Base-by-base conservation (phyloP, 2,113 vertebrate genomes). In the Empidonax alnorum region DNA sequence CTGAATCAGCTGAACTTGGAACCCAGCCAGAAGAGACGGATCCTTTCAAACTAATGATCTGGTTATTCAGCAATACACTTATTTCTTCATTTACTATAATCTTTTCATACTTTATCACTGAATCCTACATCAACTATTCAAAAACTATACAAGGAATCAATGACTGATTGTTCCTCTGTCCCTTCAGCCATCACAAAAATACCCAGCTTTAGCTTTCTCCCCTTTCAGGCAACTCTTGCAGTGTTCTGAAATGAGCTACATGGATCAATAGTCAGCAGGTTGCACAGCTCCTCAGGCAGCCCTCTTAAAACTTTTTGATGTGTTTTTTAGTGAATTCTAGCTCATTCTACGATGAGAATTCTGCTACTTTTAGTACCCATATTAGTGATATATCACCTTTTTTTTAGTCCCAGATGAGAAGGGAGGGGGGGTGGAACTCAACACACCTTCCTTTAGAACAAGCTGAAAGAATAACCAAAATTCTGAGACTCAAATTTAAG, bases 341-440 rank as follows among this genome's bases (percentile, higher is more conserved):
- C 14, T 85, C 67, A 65, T 50, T 66, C 16, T 41, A 5, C 20
- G 21, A 69, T 3, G 3, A 0, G 2, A 80, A 56, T 69, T 89
- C 50, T 71, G 25, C 12, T 37, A 41, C 12, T 44, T 89, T 53
- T 44, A 66, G 19, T 55, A 42, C 12, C 25, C 62, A 13, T 59
- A 63, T 12, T 81, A 39, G 62, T 66, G 3, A 65, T 44, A 83
- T 9, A 42, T 10, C 6, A 44, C 2, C 6, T 58, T 56, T 56
- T 58, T 58, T 62, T 71, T 49, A 69, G 11, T 12, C 28, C 16
- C 41, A 65, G n/a, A 50, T 24, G 74, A 65, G 10, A 5, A 20
- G 37, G 8, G 3, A 1, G 14, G 5, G 1, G 2, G 14, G 10
- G 1, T 3, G n/a, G 31, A 16, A 39, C 37, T 46, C 49, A 37